phyloP scores from a whole-genome alignment of 2,888 invertebrate species.

The Ischnura elegans region DNA sequence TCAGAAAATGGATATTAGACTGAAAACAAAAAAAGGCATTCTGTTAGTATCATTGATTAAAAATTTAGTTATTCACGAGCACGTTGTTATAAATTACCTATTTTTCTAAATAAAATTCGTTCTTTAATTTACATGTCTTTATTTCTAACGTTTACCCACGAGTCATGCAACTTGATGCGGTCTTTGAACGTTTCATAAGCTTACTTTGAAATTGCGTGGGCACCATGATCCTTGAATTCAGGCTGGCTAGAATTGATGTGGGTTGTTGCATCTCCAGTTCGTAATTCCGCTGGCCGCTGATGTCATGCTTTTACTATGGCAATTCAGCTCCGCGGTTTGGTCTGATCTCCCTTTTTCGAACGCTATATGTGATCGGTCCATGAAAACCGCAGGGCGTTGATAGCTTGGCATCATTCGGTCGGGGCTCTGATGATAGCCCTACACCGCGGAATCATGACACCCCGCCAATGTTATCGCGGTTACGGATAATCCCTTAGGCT shows the following conservation, averaged over 20 bases:
- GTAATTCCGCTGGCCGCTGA: not conserved
- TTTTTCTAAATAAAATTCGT: too few relatives aligned
- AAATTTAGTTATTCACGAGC: too few relatives aligned
- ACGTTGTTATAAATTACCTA: too few relatives aligned
- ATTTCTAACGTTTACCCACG: too few relatives aligned
- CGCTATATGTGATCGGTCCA: not conserved
- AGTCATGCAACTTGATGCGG: too few relatives aligned
- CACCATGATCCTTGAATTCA: not conserved
- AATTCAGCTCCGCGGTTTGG: too few relatives aligned
- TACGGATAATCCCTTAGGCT: not conserved
- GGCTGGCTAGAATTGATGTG: not conserved
- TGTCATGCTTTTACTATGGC: not conserved
- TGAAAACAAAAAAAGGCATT: too few relatives aligned
- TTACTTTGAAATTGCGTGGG: too few relatives aligned
- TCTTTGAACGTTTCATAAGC: too few relatives aligned
- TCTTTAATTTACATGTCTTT: too few relatives aligned
- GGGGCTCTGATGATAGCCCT: not conserved
- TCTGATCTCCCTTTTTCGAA: not conserved
- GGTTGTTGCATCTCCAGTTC: not conserved
- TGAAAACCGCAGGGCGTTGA: not conserved
- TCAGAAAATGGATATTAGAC: too few relatives aligned
- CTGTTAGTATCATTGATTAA: too few relatives aligned
- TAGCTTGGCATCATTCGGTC: not conserved
- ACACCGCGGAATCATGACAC: not conserved
- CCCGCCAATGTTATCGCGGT: conserved; percentile 19